A percentile compares a stretch with the other conserved stretches of the same genome.
Conservation (phyloP, 2,113 vertebrate genomes). For the Alethe castanea region DNA sequence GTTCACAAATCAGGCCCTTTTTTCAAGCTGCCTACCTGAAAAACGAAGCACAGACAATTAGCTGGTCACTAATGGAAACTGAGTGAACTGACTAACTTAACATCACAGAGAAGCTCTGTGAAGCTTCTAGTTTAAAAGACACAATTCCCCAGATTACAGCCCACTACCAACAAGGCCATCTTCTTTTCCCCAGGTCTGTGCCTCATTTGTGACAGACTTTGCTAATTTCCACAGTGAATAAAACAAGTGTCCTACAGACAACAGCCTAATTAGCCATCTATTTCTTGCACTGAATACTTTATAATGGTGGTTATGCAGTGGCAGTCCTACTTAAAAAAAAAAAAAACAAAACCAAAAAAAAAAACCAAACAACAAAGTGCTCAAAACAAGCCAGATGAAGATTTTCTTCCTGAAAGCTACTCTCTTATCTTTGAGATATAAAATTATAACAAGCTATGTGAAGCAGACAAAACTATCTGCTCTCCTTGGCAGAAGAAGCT, state of each 20-base stretch:
- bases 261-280: conserved; percentile 55
- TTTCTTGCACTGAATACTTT: conserved; percentile 24
- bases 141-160: not conserved
- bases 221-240: conserved; percentile 29
- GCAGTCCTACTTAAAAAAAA: not conserved
- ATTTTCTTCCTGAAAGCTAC: not conserved
- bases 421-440: not conserved
- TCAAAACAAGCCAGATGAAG: not conserved
- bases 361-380: not conserved
- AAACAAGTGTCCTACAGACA: conserved; percentile 21
- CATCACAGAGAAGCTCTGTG: not conserved
- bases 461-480: not conserved
- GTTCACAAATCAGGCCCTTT: not conserved
- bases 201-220: conserved; percentile 15
- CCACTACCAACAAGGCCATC: not conserved
- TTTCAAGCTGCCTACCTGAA: conserved; percentile 36
- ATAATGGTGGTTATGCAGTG: not conserved
- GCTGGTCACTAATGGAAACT: not conserved
- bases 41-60: conserved; percentile 6
- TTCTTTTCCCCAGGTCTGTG: not conserved
- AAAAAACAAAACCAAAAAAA: too few relatives aligned
- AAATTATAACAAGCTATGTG: fast-evolving
- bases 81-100: not conserved
- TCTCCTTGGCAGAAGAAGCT: not conserved
- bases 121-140: not conserved